Percentiles rank a stretch among this genome's conserved stretches.
phyloP scores from a whole-genome alignment of 1,140 invertebrate genomes.

The Gonatopus flavifemur region DNA sequence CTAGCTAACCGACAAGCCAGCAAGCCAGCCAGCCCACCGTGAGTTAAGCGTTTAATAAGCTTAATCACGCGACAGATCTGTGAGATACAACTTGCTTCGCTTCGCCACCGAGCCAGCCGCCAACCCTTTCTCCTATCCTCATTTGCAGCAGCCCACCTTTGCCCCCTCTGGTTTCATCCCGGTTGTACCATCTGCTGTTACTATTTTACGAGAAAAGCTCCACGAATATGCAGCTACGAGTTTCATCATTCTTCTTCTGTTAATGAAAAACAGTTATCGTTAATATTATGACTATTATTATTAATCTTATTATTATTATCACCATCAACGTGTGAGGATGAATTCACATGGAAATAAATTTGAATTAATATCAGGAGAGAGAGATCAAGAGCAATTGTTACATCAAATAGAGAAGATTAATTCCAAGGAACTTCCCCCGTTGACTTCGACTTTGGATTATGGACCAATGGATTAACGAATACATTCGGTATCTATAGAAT shows the following conservation, averaged over 20 bases:
- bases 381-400: no score
- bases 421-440: conserved; percentile 3
- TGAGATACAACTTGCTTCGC: conserved; percentile 59
- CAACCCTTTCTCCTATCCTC: conserved; percentile 27
- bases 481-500: conserved; percentile 35
- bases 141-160: conserved; percentile 21
- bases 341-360: no score
- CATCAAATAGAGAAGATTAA: no score
- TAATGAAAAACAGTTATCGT: conserved; percentile 51
- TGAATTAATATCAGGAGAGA: no score
- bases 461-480: conserved; percentile 25
- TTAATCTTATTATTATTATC: no score
- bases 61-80: conserved; percentile 59
- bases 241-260: conserved; percentile 42
- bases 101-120: conserved; percentile 40
- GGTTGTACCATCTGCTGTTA: conserved; percentile 57
- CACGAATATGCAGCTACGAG: conserved; percentile 44
- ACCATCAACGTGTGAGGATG: no score
- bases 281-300: conserved; percentile 9
- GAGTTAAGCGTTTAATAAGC: conserved; percentile 61
- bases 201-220: conserved; percentile 54
- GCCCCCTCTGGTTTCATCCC: conserved; percentile 24
- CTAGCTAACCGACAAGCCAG: neutral
- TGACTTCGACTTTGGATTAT: neutral
- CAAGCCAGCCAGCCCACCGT: conserved; percentile 27